phyloP scores from a whole-genome alignment of 2,797 vertebrate species.

The Molothrus ater region DNA sequence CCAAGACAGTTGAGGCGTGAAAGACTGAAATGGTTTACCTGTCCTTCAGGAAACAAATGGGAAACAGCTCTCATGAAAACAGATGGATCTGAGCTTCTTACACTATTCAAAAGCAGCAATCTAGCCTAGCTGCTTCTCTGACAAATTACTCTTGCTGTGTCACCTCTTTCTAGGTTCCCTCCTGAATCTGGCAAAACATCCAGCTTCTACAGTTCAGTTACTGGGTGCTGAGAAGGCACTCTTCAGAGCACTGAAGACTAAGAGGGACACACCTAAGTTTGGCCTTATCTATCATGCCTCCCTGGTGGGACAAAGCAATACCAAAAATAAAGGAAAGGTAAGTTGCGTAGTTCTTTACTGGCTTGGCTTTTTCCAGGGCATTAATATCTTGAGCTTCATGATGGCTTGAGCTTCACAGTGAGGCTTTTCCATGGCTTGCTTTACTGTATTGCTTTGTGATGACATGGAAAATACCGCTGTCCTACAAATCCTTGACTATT shows the following conservation, averaged over 20 bases:
- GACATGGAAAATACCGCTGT: not conserved
- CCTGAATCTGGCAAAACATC: constrained; percentile 96
- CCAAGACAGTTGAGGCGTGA: not conserved
- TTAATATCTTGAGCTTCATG: not conserved
- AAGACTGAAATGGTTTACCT: not conserved
- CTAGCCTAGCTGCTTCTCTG: not conserved
- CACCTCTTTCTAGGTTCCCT: constrained; percentile 85
- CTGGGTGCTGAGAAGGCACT: constrained; percentile 97
- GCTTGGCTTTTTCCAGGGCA: not conserved
- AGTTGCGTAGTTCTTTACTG: not conserved
- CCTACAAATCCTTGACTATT: not conserved
- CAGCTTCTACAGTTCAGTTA: constrained; percentile 96
- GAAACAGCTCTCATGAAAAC: not conserved
- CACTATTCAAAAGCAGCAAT: not conserved
- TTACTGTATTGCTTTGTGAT: not conserved
- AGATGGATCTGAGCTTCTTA: not conserved
- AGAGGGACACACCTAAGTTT: constrained; percentile 94
- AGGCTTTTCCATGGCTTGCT: not conserved
- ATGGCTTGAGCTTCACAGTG: not conserved
- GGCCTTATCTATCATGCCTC: constrained; percentile 98
- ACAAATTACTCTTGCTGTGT: not conserved
- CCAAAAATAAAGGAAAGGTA: constrained; percentile 98
- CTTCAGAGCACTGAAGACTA: constrained; percentile 94
- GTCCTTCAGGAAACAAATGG: not conserved
- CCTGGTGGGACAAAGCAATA: constrained; percentile 92